Percentiles rank a stretch among this genome's conserved stretches.
phyloP scores from a whole-genome alignment of 2,888 invertebrate species.

The Odontothrips loti region DNA sequence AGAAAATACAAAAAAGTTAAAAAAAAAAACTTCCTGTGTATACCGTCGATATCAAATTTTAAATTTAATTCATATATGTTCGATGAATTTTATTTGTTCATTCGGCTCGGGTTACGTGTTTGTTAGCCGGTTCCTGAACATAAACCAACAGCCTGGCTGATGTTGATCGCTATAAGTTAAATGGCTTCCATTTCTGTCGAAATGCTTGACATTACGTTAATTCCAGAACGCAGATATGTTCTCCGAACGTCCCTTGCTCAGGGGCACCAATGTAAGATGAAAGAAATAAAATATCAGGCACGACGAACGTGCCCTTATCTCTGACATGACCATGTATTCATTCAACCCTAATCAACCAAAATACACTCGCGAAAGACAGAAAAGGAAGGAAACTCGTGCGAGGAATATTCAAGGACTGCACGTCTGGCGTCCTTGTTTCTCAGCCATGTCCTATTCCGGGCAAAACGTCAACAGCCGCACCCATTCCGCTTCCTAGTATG shows the following conservation, averaged over 20 bases:
- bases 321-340: neutral
- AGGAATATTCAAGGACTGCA: neutral
- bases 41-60: neutral
- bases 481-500: neutral
- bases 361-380: neutral
- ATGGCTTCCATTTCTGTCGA: no score
- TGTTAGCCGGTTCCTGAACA: neutral
- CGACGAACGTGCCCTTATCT: neutral
- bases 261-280: neutral
- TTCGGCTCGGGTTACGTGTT: neutral
- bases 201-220: no score
- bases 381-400: neutral
- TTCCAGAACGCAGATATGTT: neutral
- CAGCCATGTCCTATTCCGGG: neutral
- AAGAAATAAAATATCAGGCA: neutral
- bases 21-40: neutral
- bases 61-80: neutral
- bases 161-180: no score
- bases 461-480: neutral
- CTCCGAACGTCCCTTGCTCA: neutral
- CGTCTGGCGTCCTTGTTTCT: no score
- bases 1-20: neutral
- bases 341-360: neutral
- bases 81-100: neutral
- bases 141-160: neutral